Conservation (phyloP, 2,113 vertebrate genomes). For the Misgurnus mizolepis region DNA sequence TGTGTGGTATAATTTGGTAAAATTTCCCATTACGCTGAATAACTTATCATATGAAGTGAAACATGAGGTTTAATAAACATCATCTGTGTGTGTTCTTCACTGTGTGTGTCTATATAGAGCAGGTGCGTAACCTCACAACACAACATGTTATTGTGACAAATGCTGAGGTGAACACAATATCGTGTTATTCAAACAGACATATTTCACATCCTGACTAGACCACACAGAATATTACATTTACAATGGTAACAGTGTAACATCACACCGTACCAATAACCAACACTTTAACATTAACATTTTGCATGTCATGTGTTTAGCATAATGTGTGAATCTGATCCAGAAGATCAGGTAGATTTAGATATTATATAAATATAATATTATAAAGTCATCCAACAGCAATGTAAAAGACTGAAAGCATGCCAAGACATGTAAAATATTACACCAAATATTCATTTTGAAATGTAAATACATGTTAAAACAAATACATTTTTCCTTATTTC, state of each 20-base stretch:
- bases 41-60: slow-evolving; percentile 59
- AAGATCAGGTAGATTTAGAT: not conserved
- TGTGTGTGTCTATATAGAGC: slow-evolving; percentile 38
- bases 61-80: slow-evolving; percentile 49
- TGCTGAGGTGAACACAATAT: slow-evolving; percentile 37
- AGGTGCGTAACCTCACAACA: slow-evolving; percentile 46
- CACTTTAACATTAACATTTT: no score
- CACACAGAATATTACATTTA: slow-evolving; percentile 36
- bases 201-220: slow-evolving; percentile 39
- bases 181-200: slow-evolving; percentile 47
- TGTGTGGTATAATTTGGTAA: slow-evolving; percentile 35
- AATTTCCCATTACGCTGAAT: slow-evolving; percentile 45
- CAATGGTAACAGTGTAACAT: slow-evolving; percentile 6
- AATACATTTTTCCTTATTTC: no score
- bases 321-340: no score
- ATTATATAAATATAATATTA: not conserved
- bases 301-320: slow-evolving; percentile 40
- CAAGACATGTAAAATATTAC: no score
- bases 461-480: not conserved
- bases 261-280: slow-evolving; percentile 6
- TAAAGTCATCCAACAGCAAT: not conserved
- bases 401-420: no score
- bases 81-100: not conserved
- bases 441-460: no score
- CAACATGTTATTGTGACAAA: slow-evolving; percentile 53